These are phyloP conservation scores for Lophius americanus DNA, from an alignment of 2,797 vertebrate species.

Conservation along the genomic window DNA sequence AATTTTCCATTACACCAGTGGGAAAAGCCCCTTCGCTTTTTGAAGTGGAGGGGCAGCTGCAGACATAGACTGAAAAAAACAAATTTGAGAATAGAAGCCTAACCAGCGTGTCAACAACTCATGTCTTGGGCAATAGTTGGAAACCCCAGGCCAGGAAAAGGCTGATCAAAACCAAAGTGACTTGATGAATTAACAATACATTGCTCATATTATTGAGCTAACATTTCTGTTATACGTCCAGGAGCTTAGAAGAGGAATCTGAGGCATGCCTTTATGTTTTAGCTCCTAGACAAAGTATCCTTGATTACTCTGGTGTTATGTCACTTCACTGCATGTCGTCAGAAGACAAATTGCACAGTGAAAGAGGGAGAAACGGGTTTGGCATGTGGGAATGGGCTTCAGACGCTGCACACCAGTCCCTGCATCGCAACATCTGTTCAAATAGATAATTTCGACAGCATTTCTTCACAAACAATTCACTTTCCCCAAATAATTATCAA, in stretches of 20 bases:
- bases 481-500: slow-evolving; percentile 59
- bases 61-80: slow-evolving; percentile 80
- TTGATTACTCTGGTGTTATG: slow-evolving; percentile 76
- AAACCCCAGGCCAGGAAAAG: slow-evolving; percentile 55
- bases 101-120: slow-evolving; percentile 71
- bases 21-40: slow-evolving; percentile 71
- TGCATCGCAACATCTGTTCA: slow-evolving; percentile 73
- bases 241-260: slow-evolving; percentile 71
- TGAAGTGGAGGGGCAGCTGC: slow-evolving; percentile 80
- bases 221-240: slow-evolving; percentile 73
- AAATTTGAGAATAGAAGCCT: slow-evolving; percentile 77
- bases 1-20: slow-evolving; percentile 65
- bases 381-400: slow-evolving; percentile 69
- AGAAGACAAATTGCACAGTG: slow-evolving; percentile 73
- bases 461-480: slow-evolving; percentile 50
- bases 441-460: slow-evolving; percentile 65
- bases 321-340: slow-evolving; percentile 65
- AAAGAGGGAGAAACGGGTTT: slow-evolving; percentile 63
- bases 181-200: slow-evolving; percentile 72
- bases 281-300: slow-evolving; percentile 76
- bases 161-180: slow-evolving; percentile 61
- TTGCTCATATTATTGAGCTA: slow-evolving; percentile 65
- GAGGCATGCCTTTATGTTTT: slow-evolving; percentile 73
- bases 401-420: slow-evolving; percentile 51
- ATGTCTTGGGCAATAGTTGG: slow-evolving; percentile 73